Percentiles rank a stretch among this genome's conserved stretches.
Conservation (phyloP, 2,113 vertebrate species). For the Pelecanus crispus region DNA sequence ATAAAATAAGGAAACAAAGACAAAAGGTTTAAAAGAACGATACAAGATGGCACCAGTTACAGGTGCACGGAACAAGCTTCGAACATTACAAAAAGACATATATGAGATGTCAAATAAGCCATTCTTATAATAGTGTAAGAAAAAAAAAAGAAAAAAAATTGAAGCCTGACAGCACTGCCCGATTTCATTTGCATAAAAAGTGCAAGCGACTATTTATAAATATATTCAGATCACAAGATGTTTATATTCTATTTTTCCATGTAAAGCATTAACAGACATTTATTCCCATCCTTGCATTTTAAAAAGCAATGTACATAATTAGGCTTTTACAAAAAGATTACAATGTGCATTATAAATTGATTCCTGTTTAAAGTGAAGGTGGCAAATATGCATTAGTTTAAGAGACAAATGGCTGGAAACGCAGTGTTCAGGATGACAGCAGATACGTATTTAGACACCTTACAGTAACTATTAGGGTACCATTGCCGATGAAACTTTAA, state of each 20-base stretch:
- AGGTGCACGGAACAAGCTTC: background rate
- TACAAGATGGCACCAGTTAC: background rate
- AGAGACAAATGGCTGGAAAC: background rate
- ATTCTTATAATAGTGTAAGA: background rate
- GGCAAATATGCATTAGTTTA: background rate
- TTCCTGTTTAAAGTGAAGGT: constrained; percentile 24
- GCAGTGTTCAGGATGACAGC: background rate
- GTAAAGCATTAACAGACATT: constrained; percentile 34
- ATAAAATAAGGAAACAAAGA: constrained; percentile 42
- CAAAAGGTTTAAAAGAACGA: background rate
- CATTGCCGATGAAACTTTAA: background rate
- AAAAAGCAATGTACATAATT: constrained; percentile 47
- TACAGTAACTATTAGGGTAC: background rate
- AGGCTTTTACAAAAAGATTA: constrained; percentile 39
- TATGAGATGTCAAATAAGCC: background rate
- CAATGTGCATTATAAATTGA: constrained; percentile 9
- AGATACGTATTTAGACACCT: background rate
- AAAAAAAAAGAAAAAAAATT: background rate
- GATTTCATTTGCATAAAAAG: constrained; percentile 50
- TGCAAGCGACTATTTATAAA: constrained; percentile 23
- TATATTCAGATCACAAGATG: constrained; percentile 2
- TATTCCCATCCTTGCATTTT: constrained; percentile 20
- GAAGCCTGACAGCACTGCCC: background rate
- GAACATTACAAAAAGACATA: background rate
- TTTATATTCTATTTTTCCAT: constrained; percentile 25